These are phyloP conservation scores for Hyppa rectilinea DNA, from an alignment of 2,888 invertebrate genomes.

Conservation along the genomic window DNA sequence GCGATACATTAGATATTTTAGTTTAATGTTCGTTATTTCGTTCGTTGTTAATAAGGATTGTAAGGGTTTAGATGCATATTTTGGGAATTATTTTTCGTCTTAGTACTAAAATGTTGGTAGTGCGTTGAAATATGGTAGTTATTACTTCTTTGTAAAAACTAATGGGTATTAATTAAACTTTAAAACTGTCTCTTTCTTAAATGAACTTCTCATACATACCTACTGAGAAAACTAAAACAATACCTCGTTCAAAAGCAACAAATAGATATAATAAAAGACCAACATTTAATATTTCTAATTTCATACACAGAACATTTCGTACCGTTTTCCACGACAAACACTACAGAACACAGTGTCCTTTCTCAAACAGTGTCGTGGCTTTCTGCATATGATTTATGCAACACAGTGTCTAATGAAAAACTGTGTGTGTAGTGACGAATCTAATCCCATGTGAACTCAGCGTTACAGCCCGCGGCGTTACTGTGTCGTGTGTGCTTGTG, in stretches of 20 bases:
- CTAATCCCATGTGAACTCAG: constrained; percentile 84
- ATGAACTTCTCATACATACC: background rate
- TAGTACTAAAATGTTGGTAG: background rate
- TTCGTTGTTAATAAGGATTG: constrained; percentile 63
- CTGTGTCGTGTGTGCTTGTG: constrained; percentile 68
- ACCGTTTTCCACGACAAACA: constrained; percentile 38
- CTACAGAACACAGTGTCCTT: constrained; percentile 55
- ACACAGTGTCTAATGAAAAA: constrained; percentile 70
- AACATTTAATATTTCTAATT: constrained; percentile 51
- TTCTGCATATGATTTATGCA: constrained; percentile 44
- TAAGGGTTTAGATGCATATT: constrained; percentile 50
- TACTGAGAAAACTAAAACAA: constrained; percentile 7
- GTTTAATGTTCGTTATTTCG: constrained; percentile 66
- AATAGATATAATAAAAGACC: constrained; percentile 5
- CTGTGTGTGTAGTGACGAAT: constrained; percentile 78
- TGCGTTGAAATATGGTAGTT: background rate
- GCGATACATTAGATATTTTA: constrained; percentile 70
- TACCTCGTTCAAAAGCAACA: constrained; percentile 4
- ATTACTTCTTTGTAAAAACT: background rate
- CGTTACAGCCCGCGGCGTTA: constrained; percentile 81
- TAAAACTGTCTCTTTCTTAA: background rate
- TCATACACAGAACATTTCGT: constrained; percentile 33
- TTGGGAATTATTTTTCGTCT: background rate
- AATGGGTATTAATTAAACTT: background rate
- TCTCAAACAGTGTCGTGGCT: constrained; percentile 36